Conservation (phyloP, 2,797 vertebrate genomes). For the Danio kyathit region DNA sequence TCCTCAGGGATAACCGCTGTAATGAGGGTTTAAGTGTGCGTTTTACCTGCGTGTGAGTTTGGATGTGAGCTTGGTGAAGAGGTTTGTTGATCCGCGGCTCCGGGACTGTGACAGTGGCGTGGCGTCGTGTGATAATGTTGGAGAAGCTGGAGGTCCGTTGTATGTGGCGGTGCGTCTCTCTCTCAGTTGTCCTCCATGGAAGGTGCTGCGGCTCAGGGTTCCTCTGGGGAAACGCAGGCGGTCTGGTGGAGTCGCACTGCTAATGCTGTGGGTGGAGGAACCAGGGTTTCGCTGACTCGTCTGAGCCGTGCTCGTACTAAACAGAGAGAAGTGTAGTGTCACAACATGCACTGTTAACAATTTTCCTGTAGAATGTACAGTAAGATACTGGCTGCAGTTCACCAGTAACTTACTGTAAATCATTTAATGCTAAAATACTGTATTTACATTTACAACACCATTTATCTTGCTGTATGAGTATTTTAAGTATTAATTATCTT, state of each 20-base stretch:
- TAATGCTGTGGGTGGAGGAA: slow-evolving; percentile 89
- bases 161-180: slow-evolving; percentile 89
- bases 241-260: slow-evolving; percentile 86
- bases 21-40: not conserved
- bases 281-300: slow-evolving; percentile 84
- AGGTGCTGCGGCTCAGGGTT: slow-evolving; percentile 88
- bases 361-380: no score
- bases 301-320: slow-evolving; percentile 53
- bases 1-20: not conserved
- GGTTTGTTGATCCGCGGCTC: slow-evolving; percentile 86
- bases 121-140: slow-evolving; percentile 88
- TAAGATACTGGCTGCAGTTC: no score
- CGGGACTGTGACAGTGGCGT: slow-evolving; percentile 86
- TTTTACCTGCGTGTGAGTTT: slow-evolving; percentile 87
- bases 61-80: slow-evolving; percentile 89
- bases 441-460: no score
- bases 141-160: slow-evolving; percentile 87
- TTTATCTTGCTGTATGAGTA: no score
- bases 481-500: no score
- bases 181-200: slow-evolving; percentile 86
- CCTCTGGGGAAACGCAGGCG: slow-evolving; percentile 87
- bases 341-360: not conserved
- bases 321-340: slow-evolving; percentile 23
- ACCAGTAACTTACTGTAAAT: no score
- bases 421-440: no score